phyloP scores from a whole-genome alignment of 2,797 vertebrate species.

The Nothura maculosa region DNA sequence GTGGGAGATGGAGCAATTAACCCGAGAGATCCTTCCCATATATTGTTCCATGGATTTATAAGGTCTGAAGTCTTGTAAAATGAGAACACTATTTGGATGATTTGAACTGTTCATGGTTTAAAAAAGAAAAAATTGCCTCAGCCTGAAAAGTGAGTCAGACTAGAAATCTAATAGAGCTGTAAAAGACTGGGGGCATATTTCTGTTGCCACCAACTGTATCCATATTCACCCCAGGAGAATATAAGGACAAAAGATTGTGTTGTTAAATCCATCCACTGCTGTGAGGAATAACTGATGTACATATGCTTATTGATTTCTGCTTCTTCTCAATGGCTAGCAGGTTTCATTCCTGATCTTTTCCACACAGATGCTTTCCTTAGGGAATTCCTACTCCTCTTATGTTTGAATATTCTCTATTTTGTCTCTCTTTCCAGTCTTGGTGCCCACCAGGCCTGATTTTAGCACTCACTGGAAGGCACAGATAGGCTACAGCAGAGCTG shows the following conservation, averaged over 20 bases:
- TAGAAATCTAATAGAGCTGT: background rate
- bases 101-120: slow-evolving; percentile 3
- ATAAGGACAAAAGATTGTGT: background rate
- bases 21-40: background rate
- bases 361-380: background rate
- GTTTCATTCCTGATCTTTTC: background rate
- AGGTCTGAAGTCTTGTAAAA: slow-evolving; percentile 8
- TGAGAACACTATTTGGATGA: slow-evolving; percentile 1
- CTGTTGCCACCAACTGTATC: background rate
- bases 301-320: background rate
- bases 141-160: slow-evolving; percentile 31
- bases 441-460: background rate
- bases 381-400: background rate
- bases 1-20: slow-evolving; percentile 2
- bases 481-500: background rate
- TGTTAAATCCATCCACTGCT: slow-evolving; percentile 5
- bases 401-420: background rate
- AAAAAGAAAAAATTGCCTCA: slow-evolving; percentile 2
- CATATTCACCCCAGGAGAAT: slow-evolving; percentile 1
- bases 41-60: slow-evolving; percentile 25
- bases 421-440: background rate
- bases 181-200: background rate
- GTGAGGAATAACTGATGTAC: background rate
- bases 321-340: background rate
- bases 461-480: background rate